Evolutionary conservation across 1,140 invertebrate genomes (phyloP), one percentile per base, ranked within the genome.

Genomic region (Dryas iulia): DNA sequence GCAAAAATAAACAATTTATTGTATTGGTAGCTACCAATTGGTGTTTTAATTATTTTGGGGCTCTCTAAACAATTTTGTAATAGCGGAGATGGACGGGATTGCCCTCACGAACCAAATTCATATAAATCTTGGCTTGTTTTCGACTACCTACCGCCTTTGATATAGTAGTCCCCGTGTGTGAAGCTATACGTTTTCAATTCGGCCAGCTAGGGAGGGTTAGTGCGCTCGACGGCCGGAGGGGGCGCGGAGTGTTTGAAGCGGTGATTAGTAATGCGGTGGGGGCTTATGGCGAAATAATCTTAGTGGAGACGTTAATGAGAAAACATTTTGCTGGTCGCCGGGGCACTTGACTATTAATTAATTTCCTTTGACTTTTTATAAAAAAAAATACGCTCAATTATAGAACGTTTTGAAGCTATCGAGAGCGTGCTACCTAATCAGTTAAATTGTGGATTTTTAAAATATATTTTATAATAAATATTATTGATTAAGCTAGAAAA

Each of bases 201-300:
- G 80, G 74, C 73, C 77, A 76, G 63, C 72, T 63, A 73, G 76
- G 76, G 77, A 67, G 79, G 74, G 69, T 75, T 76, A 79, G 79
- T 81, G 77, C 69, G 74, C 72, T 76, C 76, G 72, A 72, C 78
- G 79, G 71, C 77, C 81, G 69, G 57, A 79, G 77, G 84, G 80
- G 81, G 74, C 65, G 64, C 76, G 73, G 72, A 76, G 74, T 82
- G 85, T 87, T 86, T 82, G 84, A 86, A 80, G 79, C 81, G 70
- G 83, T 86, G 84, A 89, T 87, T 87, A 87, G 84, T 88, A 84
- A 82, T 83, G 82, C 76, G 78, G 78, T 72, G 74, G 76, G 82
- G 78, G 82, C 81, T 85, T 86, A 87, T 83, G 85, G 83, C 77
- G 71, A 84, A 88, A 89, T 87, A 86, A 87, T 86, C 84, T 87